Percentiles rank a stretch among this genome's conserved stretches.
These are phyloP conservation scores for Gymnodraco acuticeps DNA, from an alignment of 2,797 vertebrate species.

Conservation along the genomic window DNA sequence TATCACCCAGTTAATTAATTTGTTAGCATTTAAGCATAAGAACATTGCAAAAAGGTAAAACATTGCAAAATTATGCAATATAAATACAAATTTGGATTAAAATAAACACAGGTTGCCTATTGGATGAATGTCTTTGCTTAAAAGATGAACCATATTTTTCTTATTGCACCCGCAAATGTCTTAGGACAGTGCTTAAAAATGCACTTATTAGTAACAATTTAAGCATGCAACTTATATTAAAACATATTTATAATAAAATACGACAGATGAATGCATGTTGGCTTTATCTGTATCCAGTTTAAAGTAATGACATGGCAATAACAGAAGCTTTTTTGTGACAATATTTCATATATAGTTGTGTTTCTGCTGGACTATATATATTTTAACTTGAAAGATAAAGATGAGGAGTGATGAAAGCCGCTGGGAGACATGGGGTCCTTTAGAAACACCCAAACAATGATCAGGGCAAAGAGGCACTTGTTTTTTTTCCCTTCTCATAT, in stretches of 20 bases:
- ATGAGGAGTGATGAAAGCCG: slow-evolving; percentile 69
- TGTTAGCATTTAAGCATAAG: not conserved
- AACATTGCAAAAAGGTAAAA: not conserved
- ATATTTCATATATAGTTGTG: slow-evolving; percentile 11
- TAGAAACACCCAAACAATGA: slow-evolving; percentile 75
- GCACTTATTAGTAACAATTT: not conserved
- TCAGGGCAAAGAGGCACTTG: slow-evolving; percentile 73
- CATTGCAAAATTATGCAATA: not conserved
- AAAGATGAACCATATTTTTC: not conserved
- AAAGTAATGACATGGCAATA: not conserved
- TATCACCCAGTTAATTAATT: not conserved
- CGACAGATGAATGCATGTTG: not conserved
- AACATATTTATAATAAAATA: not conserved
- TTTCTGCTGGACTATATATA: slow-evolving; percentile 22
- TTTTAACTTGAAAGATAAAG: slow-evolving; percentile 57
- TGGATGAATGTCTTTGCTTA: not conserved
- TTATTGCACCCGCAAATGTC: not conserved
- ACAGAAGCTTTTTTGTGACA: slow-evolving; percentile 16
- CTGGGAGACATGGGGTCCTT: slow-evolving; percentile 65
- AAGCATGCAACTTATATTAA: not conserved
- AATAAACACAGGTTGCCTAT: not conserved
- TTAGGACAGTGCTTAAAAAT: not conserved
- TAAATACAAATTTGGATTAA: not conserved
- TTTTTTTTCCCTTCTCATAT: slow-evolving; percentile 63
- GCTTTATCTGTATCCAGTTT: not conserved